phyloP scores from a whole-genome alignment of 2,888 invertebrate genomes.

The Mylabris sibirica region DNA sequence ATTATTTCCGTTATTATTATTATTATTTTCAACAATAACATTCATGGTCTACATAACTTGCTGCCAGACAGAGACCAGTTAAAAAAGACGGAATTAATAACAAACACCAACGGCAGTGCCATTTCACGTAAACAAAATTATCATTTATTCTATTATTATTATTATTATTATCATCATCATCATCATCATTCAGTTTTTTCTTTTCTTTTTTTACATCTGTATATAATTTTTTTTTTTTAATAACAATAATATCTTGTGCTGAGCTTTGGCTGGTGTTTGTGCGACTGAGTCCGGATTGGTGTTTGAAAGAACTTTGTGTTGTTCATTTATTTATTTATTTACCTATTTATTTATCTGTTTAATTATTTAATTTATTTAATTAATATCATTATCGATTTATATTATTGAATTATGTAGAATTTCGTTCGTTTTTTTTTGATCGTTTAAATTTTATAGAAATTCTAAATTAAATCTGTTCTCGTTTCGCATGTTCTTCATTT shows the following conservation, averaged over 20 bases:
- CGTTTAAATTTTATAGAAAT: neutral
- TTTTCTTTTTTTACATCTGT: neutral
- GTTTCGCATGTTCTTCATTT: neutral
- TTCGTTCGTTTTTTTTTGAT: slow-evolving; percentile 14
- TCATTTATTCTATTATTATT: slow-evolving; percentile 1
- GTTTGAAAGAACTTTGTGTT: slow-evolving; percentile 11
- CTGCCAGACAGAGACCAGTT: slow-evolving; percentile 2
- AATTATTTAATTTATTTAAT: slow-evolving; percentile 9
- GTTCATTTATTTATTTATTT: neutral
- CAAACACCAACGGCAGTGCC: neutral
- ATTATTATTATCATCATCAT: too few relatives aligned
- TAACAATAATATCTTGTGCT: slow-evolving; percentile 8
- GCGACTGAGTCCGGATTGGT: slow-evolving; percentile 14
- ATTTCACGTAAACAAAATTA: neutral
- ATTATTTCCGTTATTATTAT: neutral
- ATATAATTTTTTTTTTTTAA: slow-evolving; percentile 6
- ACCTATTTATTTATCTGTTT: slow-evolving; percentile 2
- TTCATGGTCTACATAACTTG: neutral
- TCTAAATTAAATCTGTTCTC: slow-evolving; percentile 3
- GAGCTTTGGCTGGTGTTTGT: slow-evolving; percentile 11
- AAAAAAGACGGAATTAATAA: slow-evolving; percentile 1
- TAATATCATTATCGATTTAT: neutral
- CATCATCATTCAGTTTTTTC: neutral
- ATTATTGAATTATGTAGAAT: neutral
- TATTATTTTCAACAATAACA: neutral